phyloP scores from a whole-genome alignment of 30 jellyfish, hydroid and myxozoan species.

The Phacellophora camtschatica region DNA sequence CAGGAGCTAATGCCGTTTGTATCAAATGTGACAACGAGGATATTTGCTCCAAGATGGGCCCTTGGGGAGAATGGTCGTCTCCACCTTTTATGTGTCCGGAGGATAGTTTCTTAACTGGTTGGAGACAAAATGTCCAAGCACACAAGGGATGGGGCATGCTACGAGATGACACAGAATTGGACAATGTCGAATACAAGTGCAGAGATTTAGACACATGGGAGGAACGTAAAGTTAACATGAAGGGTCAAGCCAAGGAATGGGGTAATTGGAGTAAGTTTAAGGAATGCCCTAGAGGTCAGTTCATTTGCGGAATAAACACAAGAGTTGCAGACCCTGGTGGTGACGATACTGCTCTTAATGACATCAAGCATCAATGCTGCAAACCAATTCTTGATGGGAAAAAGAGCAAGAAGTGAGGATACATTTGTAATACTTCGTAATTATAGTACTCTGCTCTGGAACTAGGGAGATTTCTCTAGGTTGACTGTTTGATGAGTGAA shows the following conservation, averaged over 20 bases:
- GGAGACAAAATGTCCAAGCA: conserved; percentile 39
- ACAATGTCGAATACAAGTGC: conserved; percentile 46
- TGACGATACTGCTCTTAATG: conserved; percentile 37
- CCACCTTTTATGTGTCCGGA: background rate
- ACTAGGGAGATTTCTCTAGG: too few relatives aligned
- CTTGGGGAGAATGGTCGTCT: conserved; percentile 35
- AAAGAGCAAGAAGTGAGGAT: too few relatives aligned
- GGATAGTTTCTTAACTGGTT: conserved; percentile 29
- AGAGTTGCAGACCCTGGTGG: conserved; percentile 10
- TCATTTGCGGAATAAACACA: conserved; percentile 28
- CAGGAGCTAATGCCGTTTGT: conserved; percentile 61
- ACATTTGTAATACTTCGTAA: too few relatives aligned
- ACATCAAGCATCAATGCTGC: conserved; percentile 23
- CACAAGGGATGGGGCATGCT: conserved; percentile 10
- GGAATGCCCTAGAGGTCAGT: conserved; percentile 20
- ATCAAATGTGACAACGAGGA: background rate
- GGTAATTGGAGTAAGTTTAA: conserved; percentile 15
- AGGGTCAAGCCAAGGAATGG: conserved; percentile 28
- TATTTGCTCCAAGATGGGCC: conserved; percentile 39
- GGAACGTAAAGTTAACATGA: background rate
- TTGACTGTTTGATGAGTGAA: too few relatives aligned
- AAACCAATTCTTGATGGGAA: background rate
- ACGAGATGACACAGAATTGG: conserved; percentile 39
- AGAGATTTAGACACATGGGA: conserved; percentile 38
- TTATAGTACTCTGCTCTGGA: too few relatives aligned